Base-by-base conservation (phyloP, 2,888 invertebrate species). In the Microdon myrmicae region DNA sequence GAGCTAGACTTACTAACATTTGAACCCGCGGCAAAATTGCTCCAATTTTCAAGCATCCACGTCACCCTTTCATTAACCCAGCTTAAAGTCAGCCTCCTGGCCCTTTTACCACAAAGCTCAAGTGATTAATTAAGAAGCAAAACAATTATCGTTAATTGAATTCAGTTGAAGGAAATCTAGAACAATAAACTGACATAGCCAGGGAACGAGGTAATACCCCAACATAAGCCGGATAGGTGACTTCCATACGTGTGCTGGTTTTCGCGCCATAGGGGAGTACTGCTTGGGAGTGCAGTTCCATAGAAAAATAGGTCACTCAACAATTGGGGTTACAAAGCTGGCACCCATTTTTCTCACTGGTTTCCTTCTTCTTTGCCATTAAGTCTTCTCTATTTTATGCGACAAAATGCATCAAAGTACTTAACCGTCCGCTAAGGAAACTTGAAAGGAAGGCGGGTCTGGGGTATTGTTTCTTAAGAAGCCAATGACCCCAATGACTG, bases 291-390 rank as follows among this genome's bases (percentile, higher is more conserved):
- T 31, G 48, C 38, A 48, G 17, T 48, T 38, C 16, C 10, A 29
- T 38, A 6, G 16, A 14, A 38, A n/a, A 23, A 48, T 56, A 23
- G 56, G 56, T 48, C 56, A 56, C 22, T 43, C 29, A 14, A 56
- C 41, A 41, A 56, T 43, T 48, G 35, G 56, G 47, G 56, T 48
- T 41, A 41, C 29, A 37, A 29, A 41, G 23, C 43, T 43, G 23
- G 14, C 25, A 35, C 37, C 48, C 19, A 29, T 48, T 23, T 48
- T 56, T 35, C 41, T 23, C 22, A 41, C 41, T 20, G 19, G 37
- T 44, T 38, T 45, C n/a, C 20, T 32, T 45, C 38, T 45, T 20
- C 17, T 48, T 41, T 48, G 26, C n/a, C 16, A 34, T 47, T 34
- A 47, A 41, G 39, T 45, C 26, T 25, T 29, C 31, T 20, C 25